These are phyloP conservation scores for Neoscelio sp. DNA, from an alignment of 2,888 invertebrate genomes.

Conservation along the genomic window DNA sequence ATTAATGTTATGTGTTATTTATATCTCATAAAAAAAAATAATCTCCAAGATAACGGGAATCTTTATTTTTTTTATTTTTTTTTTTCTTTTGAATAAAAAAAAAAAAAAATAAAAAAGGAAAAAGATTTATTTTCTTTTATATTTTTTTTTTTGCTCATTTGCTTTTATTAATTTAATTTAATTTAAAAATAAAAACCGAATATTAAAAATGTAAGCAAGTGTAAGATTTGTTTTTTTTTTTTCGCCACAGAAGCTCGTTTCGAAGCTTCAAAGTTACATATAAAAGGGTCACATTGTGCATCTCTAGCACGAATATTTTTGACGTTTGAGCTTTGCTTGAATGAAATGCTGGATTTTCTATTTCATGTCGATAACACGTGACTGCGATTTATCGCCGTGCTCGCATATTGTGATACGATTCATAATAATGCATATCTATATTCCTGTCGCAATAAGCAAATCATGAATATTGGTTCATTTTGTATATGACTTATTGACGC, in stretches of 20 bases:
- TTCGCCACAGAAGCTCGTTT: conserved; percentile 7
- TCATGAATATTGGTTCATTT: conserved; percentile 61
- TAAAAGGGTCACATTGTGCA: conserved; percentile 17
- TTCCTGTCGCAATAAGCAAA: conserved; percentile 62
- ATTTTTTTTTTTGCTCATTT: no score
- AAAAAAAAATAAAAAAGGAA: not conserved
- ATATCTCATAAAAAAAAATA: no score
- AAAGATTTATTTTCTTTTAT: no score
- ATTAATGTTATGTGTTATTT: no score
- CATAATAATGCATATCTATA: conserved; percentile 61
- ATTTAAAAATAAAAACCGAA: not conserved
- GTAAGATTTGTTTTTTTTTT: not conserved
- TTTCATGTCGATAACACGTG: conserved; percentile 62
- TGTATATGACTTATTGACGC: conserved; percentile 45
- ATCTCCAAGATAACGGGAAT: no score
- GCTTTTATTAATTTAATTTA: conserved; percentile 2
- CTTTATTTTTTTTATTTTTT: no score
- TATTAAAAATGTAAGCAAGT: conserved; percentile 3
- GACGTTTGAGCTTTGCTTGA: conserved; percentile 32
- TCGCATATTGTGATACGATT: conserved; percentile 57
- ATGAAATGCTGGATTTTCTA: conserved; percentile 51
- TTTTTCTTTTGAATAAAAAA: no score
- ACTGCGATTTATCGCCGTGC: conserved; percentile 60
- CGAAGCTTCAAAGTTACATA: conserved; percentile 9
- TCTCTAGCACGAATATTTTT: conserved; percentile 44